Conservation (phyloP, 2,888 invertebrate genomes). For the Plebejus melissa region DNA sequence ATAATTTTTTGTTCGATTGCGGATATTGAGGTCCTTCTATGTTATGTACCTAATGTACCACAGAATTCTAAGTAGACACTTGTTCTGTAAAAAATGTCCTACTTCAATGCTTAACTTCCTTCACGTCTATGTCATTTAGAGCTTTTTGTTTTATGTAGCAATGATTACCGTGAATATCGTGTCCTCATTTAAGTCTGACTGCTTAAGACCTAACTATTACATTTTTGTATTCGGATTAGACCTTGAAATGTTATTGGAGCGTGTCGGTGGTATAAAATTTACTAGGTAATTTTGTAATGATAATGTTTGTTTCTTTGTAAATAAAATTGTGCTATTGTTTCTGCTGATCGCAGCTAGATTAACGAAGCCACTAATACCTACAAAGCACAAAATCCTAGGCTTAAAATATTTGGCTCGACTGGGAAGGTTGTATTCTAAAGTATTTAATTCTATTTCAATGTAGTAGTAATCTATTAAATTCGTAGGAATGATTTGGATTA, state of each 20-base stretch:
- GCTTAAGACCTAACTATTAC: not conserved
- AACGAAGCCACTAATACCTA: not conserved
- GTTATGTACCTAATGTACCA: not conserved
- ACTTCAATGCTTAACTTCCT: not conserved
- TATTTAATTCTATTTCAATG: not conserved
- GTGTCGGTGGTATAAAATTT: slow-evolving; percentile 17
- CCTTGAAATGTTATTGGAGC: slow-evolving; percentile 15
- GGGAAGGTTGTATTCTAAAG: not conserved
- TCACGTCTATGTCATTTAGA: not conserved
- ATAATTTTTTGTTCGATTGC: not conserved
- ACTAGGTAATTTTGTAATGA: slow-evolving; percentile 7
- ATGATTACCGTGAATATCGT: slow-evolving; percentile 6
- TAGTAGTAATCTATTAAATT: too few species aligned
- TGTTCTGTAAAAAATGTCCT: not conserved
- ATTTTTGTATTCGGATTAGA: not conserved
- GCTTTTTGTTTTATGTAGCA: not conserved
- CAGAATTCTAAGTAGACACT: not conserved
- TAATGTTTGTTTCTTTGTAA: slow-evolving; percentile 8
- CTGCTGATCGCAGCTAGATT: not conserved
- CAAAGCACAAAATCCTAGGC: not conserved
- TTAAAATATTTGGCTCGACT: not conserved
- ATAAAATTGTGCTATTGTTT: slow-evolving; percentile 11
- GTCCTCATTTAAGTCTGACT: not conserved
- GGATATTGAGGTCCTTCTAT: not conserved
- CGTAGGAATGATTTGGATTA: not conserved